Conservation (phyloP, 2,797 vertebrate genomes). For the Fistularia tabacaria region DNA sequence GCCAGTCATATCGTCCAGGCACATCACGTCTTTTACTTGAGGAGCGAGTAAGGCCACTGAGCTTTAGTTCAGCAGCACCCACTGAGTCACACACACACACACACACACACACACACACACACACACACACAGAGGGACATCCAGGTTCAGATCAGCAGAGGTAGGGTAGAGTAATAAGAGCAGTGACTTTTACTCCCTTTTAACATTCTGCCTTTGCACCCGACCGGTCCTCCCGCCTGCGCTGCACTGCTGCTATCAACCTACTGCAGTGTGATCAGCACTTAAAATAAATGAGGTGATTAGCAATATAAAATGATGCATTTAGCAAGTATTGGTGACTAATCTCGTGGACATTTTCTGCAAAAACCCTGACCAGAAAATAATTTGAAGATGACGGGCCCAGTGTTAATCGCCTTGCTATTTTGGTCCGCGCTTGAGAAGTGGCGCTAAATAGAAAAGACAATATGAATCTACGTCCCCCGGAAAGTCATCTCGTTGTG, state of each 20-base stretch:
- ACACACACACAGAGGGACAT: slow-evolving; percentile 24
- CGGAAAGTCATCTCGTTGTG: no score
- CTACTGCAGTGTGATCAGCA: no score
- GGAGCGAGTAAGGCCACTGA: slow-evolving; percentile 56
- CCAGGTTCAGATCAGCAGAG: slow-evolving; percentile 28
- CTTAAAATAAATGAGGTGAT: no score
- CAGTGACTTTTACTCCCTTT: slow-evolving; percentile 14
- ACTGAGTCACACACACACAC: slow-evolving; percentile 23
- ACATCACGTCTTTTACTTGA: slow-evolving; percentile 36
- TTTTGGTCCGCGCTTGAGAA: no score
- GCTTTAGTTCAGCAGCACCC: slow-evolving; percentile 41
- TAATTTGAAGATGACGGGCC: neutral
- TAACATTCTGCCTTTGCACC: slow-evolving; percentile 2
- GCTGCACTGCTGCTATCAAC: no score
- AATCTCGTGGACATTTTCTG: no score
- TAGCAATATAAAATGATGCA: no score
- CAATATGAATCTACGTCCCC: no score
- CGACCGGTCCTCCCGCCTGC: neutral
- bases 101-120: slow-evolving; percentile 24
- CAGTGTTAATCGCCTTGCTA: no score
- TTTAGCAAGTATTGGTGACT: no score
- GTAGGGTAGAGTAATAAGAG: slow-evolving; percentile 18
- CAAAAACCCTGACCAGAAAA: neutral
- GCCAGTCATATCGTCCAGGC: slow-evolving; percentile 46
- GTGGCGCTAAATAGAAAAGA: no score